A percentile compares a stretch with the other conserved stretches of the same genome.
phyloP scores from a whole-genome alignment of 2,888 invertebrate species.

The Aphidius colemani region DNA sequence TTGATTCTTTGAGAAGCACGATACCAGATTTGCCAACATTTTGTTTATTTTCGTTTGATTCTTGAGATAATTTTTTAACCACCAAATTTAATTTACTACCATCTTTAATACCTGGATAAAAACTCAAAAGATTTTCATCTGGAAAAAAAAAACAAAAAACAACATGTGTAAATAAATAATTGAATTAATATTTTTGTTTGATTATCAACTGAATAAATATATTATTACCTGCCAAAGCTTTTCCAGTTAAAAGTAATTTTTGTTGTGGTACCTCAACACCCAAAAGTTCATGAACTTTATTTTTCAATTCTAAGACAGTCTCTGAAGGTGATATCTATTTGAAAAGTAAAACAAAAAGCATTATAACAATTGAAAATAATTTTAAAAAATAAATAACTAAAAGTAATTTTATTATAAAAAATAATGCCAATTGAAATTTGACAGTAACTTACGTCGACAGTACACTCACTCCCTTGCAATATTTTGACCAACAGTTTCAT shows the following conservation, averaged over 20 bases:
- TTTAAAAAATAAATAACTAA: neutral
- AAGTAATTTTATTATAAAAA: slow-evolving; percentile 1
- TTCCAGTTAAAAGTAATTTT: slow-evolving; percentile 73
- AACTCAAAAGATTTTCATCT: slow-evolving; percentile 72
- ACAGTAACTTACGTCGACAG: slow-evolving; percentile 65
- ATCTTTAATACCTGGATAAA: slow-evolving; percentile 75
- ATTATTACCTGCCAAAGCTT: slow-evolving; percentile 64
- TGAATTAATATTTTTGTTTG: neutral
- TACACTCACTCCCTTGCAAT: slow-evolving; percentile 73
- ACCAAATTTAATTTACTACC: slow-evolving; percentile 76
- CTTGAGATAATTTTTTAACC: slow-evolving; percentile 64
- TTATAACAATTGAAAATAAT: no score
- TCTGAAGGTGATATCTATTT: slow-evolving; percentile 55
- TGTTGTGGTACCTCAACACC: slow-evolving; percentile 73
- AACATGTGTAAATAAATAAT: slow-evolving; percentile 10
- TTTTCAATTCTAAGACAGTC: slow-evolving; percentile 72
- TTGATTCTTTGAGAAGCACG: slow-evolving; percentile 65
- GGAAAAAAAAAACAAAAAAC: slow-evolving; percentile 32
- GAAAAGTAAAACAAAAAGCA: no score
- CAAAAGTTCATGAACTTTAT: slow-evolving; percentile 67
- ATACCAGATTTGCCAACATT: slow-evolving; percentile 39
- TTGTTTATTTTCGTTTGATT: slow-evolving; percentile 42
- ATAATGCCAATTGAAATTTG: neutral
- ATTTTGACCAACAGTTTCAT: slow-evolving; percentile 79
- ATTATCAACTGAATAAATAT: neutral